These are phyloP conservation scores for Lottia gigantea DNA, from an alignment of 2,888 invertebrate species.

Conservation along the genomic window DNA sequence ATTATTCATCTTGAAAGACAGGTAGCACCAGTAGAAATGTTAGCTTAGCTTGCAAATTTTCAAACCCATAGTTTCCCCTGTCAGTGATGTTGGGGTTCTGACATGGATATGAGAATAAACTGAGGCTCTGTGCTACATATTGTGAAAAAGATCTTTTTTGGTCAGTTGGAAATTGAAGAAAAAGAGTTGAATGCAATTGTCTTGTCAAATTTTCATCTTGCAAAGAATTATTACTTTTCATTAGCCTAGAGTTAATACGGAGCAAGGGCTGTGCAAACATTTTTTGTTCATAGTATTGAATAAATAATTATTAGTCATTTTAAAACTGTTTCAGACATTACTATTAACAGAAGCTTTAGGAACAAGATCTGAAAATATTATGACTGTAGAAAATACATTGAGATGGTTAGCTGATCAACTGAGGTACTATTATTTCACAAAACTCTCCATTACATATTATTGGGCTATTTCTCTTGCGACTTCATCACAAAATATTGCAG, in stretches of 20 bases:
- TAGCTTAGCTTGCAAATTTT: background rate
- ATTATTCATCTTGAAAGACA: constrained; percentile 65
- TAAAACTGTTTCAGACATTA: constrained; percentile 40
- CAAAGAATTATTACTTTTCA: too few species aligned
- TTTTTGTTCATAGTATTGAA: too few species aligned
- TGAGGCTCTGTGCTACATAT: background rate
- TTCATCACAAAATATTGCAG: background rate
- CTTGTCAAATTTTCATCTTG: too few species aligned
- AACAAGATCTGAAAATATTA: constrained; percentile 45
- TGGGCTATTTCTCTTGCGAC: background rate
- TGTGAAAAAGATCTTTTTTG: too few species aligned
- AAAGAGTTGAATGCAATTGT: background rate
- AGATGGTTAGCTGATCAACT: constrained; percentile 54
- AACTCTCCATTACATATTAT: background rate
- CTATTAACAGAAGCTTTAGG: constrained; percentile 57
- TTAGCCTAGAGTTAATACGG: too few species aligned
- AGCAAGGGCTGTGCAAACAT: too few species aligned
- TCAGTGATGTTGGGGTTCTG: too few species aligned
- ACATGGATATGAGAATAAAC: too few species aligned
- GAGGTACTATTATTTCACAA: constrained; percentile 39
- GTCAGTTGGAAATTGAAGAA: too few species aligned
- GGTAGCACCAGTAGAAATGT: constrained; percentile 45
- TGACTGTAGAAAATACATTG: constrained; percentile 59
- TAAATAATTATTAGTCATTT: too few species aligned
- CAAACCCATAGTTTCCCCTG: too few species aligned